Evolutionary conservation across 2,888 invertebrate species (phyloP).

Genomic region (Latrodectus elegans): DNA sequence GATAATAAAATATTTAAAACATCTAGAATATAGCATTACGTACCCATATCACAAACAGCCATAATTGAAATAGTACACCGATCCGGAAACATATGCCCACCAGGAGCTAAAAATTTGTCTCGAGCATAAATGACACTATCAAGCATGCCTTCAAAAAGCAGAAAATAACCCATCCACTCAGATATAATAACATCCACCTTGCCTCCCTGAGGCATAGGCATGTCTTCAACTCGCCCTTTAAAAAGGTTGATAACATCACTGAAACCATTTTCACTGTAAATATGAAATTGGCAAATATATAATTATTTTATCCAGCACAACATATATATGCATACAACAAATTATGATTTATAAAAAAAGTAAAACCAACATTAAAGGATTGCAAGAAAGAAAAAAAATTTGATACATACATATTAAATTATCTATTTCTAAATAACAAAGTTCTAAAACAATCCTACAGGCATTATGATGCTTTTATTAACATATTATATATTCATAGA

Average conservation of each 20-base stretch:
- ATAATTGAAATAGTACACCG: slow-evolving; percentile 87
- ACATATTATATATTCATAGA: no score
- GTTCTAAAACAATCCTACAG: no score
- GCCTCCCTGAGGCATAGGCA: slow-evolving; percentile 82
- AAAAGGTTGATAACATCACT: slow-evolving; percentile 84
- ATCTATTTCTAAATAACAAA: no score
- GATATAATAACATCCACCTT: slow-evolving; percentile 94
- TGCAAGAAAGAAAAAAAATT: no score
- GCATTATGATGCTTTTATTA: no score
- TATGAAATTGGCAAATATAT: neutral
- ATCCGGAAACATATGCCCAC: slow-evolving; percentile 88
- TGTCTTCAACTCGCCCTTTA: slow-evolving; percentile 91
- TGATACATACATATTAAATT: no score
- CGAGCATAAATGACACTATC: slow-evolving; percentile 93
- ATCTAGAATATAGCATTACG: neutral
- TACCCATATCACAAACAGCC: slow-evolving; percentile 84
- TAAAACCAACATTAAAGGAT: no score
- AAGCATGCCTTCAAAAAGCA: slow-evolving; percentile 96
- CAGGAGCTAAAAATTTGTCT: slow-evolving; percentile 85
- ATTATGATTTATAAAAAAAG: no score
- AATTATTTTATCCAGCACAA: no score
- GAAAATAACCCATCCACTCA: slow-evolving; percentile 99
- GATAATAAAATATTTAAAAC: no score
- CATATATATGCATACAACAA: no score
- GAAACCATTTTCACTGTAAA: slow-evolving; percentile 83